Percentiles rank a stretch among this genome's conserved stretches.
Conservation (phyloP, 2,888 invertebrate genomes). For the Tortricodes alternella region DNA sequence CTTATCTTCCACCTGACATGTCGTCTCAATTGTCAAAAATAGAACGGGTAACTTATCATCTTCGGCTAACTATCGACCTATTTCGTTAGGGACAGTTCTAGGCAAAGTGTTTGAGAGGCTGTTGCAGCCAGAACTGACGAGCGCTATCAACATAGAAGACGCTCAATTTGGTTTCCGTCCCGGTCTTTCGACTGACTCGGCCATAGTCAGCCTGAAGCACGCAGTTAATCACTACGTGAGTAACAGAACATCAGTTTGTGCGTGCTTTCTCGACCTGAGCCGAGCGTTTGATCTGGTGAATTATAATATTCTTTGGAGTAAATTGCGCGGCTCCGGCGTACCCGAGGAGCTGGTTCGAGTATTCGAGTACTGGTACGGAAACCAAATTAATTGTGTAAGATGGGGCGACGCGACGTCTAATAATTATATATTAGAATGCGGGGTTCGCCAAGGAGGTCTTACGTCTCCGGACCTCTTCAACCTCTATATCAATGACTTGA, state of each 20-base stretch:
- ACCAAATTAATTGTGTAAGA: not conserved
- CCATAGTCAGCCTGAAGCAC: not conserved
- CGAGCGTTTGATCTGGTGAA: not conserved
- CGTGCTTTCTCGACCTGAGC: not conserved
- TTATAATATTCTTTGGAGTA: not conserved
- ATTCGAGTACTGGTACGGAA: not conserved
- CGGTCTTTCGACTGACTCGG: conserved; percentile 1
- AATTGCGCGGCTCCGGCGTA: not conserved
- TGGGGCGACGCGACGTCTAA: conserved; percentile 4
- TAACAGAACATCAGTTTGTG: not conserved
- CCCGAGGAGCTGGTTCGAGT: not conserved
- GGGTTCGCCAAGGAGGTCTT: conserved; percentile 5
- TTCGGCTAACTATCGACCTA: not conserved
- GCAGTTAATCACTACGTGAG: not conserved
- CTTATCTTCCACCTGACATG: not conserved
- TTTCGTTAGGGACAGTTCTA: not conserved
- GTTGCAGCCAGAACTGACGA: not conserved
- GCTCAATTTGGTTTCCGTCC: conserved; percentile 4
- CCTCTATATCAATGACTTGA: not conserved
- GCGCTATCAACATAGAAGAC: not conserved
- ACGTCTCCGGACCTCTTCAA: not conserved
- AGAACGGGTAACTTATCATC: not conserved
- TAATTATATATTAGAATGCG: conserved; percentile 6
- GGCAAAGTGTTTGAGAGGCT: conserved; percentile 2
- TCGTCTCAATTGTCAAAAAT: conserved; percentile 3